phyloP scores from a whole-genome alignment of 2,797 vertebrate genomes.

The Argya squamiceps region DNA sequence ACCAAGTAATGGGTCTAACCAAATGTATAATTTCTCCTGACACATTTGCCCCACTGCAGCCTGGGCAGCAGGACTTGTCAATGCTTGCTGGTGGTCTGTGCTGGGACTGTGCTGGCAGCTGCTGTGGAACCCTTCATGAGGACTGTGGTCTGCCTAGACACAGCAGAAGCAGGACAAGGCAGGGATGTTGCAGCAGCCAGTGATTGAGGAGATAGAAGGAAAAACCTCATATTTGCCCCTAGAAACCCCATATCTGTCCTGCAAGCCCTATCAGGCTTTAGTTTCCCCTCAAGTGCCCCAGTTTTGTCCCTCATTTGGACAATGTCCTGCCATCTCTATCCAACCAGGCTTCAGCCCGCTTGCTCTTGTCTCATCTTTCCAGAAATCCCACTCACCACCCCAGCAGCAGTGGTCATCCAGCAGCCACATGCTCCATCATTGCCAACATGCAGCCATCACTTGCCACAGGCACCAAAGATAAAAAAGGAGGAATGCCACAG shows the following conservation, averaged over 20 bases:
- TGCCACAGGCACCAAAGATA: neutral
- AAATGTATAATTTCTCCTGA: neutral
- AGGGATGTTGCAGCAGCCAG: neutral
- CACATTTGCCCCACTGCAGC: neutral
- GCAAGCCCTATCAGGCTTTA: neutral
- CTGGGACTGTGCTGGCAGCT: rapidly evolving
- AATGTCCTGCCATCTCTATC: rapidly evolving
- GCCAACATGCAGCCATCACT: neutral
- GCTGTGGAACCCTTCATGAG: neutral
- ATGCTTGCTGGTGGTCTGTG: neutral
- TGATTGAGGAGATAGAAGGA: neutral
- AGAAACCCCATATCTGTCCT: neutral
- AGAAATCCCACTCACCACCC: neutral
- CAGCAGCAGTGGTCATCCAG: neutral
- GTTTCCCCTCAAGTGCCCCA: neutral
- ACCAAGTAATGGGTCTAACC: neutral
- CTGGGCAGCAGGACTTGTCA: neutral
- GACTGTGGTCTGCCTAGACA: rapidly evolving
- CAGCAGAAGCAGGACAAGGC: rapidly evolving
- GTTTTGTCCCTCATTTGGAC: neutral
- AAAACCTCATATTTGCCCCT: neutral
- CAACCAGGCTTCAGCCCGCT: neutral
- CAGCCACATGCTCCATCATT: rapidly evolving
- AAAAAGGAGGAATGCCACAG: neutral
- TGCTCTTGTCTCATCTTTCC: neutral